phyloP scores from a whole-genome alignment of 2,797 vertebrate genomes.

The Hyperoplus immaculatus region DNA sequence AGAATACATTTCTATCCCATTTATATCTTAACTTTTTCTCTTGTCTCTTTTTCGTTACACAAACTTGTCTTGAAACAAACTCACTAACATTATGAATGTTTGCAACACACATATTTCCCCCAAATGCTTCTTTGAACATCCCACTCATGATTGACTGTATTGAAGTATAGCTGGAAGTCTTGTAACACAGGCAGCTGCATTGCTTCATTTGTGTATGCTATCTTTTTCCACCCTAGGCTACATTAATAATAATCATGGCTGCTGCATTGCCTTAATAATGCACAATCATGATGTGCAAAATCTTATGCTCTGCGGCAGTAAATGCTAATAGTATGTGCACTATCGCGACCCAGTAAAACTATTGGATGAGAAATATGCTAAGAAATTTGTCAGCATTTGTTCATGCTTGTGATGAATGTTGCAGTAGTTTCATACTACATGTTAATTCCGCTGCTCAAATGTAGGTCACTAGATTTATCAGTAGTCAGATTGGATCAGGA shows the following conservation, averaged over 20 bases:
- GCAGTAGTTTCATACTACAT: slow-evolving; percentile 16
- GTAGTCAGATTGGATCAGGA: slow-evolving; percentile 36
- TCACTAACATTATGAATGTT: not conserved
- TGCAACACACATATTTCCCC: not conserved
- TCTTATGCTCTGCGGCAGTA: slow-evolving; percentile 28
- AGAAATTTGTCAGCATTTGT: not conserved
- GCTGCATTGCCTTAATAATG: slow-evolving; percentile 68
- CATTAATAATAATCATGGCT: slow-evolving; percentile 63
- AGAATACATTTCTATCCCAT: slow-evolving; percentile 8
- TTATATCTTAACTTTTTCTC: fast-evolving
- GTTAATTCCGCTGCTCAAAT: slow-evolving; percentile 54
- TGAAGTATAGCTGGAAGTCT: not conserved
- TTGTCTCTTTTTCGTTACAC: not conserved
- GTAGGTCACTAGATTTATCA: slow-evolving; percentile 69
- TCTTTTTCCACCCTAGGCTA: slow-evolving; percentile 27
- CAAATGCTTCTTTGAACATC: not conserved
- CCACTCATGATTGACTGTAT: not conserved
- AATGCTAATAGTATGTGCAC: slow-evolving; percentile 7
- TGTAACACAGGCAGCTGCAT: slow-evolving; percentile 7
- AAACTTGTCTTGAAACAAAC: not conserved
- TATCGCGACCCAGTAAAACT: slow-evolving; percentile 15
- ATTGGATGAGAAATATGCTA: not conserved
- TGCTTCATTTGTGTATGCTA: slow-evolving; percentile 36
- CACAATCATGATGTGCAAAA: slow-evolving; percentile 50
- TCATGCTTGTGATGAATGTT: slow-evolving; percentile 21